Conservation (phyloP, 2,888 invertebrate genomes). For the Amblyjoppa proteus region DNA sequence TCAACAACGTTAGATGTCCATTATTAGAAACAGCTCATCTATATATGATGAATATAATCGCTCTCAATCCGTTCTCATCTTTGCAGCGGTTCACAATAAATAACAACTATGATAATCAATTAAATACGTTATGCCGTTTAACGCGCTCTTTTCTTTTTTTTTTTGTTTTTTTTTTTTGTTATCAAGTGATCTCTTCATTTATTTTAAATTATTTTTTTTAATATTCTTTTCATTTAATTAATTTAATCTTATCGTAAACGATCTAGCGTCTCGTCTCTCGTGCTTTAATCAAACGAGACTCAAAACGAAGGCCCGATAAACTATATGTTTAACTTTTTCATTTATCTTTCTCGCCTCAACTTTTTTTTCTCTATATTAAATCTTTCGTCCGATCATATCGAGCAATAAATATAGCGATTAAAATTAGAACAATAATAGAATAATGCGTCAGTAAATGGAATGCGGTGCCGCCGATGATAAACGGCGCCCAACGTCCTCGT, state of each 20-base stretch:
- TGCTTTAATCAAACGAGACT: slow-evolving; percentile 71
- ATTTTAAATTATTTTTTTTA: slow-evolving; percentile 47
- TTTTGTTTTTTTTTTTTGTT: slow-evolving; percentile 6
- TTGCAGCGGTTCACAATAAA: slow-evolving; percentile 74
- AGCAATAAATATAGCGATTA: slow-evolving; percentile 68
- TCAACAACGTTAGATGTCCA: slow-evolving; percentile 79
- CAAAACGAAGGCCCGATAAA: slow-evolving; percentile 76
- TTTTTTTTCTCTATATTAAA: slow-evolving; percentile 43
- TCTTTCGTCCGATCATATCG: slow-evolving; percentile 66
- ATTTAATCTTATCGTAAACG: slow-evolving; percentile 69
- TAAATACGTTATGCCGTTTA: slow-evolving; percentile 75
- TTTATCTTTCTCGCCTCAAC: slow-evolving; percentile 34
- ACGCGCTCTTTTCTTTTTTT: slow-evolving; percentile 64
- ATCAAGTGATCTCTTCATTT: slow-evolving; percentile 37
- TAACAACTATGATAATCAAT: slow-evolving; percentile 76
- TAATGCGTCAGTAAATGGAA: slow-evolving; percentile 65
- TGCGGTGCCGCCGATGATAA: slow-evolving; percentile 56
- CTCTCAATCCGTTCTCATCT: slow-evolving; percentile 73
- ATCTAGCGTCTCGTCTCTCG: slow-evolving; percentile 71
- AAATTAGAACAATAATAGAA: slow-evolving; percentile 68
- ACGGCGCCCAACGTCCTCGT: slow-evolving; percentile 13
- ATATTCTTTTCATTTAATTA: slow-evolving; percentile 69
- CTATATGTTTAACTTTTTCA: slow-evolving; percentile 66
- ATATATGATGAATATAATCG: slow-evolving; percentile 77
- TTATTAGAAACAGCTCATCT: slow-evolving; percentile 80